Percentiles rank a stretch among this genome's conserved stretches.
Evolutionary conservation across 1,140 invertebrate species (phyloP).

Genomic region (Popillia japonica): DNA sequence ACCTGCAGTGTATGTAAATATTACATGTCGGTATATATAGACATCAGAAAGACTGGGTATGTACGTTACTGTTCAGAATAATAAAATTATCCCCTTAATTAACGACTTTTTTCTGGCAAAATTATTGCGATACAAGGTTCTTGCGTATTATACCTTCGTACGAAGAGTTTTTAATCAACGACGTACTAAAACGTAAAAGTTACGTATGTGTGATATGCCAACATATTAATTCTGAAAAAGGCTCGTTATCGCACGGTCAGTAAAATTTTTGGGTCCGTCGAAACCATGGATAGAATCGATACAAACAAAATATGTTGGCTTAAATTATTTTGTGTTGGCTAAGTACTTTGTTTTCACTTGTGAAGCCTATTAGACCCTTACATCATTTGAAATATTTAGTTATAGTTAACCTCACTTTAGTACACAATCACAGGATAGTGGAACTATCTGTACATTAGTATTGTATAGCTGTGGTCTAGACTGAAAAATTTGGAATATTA

Average conservation of each 20-base stretch:
- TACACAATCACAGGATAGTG: neutral
- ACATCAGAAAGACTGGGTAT: neutral
- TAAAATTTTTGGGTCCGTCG: neutral
- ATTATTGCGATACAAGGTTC: neutral
- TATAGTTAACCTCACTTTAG: neutral
- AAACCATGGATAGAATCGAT: neutral
- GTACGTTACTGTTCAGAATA: neutral
- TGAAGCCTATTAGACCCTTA: neutral
- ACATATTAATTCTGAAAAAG: constrained; percentile 6
- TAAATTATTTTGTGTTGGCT: neutral
- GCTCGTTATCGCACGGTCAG: neutral
- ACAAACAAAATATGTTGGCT: neutral
- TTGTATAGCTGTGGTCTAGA: no score
- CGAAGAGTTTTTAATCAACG: neutral
- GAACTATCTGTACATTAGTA: no score
- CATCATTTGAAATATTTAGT: neutral
- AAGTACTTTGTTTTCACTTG: neutral
- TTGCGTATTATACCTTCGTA: neutral
- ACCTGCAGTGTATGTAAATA: neutral
- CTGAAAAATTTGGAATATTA: no score
- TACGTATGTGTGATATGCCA: neutral
- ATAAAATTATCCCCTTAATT: neutral
- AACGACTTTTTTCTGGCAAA: neutral
- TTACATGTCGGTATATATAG: neutral
- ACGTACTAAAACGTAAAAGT: neutral